Base-by-base conservation (phyloP, 1,140 invertebrate genomes). In the Lysiphlebus fabarum region DNA sequence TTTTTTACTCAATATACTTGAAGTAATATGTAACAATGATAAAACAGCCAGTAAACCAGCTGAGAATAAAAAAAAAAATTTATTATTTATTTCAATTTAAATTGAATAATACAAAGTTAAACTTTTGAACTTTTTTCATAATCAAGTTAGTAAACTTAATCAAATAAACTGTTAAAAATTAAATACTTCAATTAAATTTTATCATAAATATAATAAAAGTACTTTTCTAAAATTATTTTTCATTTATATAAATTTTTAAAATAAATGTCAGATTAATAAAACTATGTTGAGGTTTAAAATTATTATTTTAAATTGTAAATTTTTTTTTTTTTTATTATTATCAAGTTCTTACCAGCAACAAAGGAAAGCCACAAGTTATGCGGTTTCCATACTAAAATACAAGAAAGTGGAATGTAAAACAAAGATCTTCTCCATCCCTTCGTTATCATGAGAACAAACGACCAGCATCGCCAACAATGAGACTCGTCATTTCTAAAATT, bases 371-470 rank as follows among this genome's bases (percentile, higher is more conserved):
- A 80, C 12, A 81, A 69, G 44, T 69, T 71, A 56, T 81, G 67
- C n/a, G 82, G 80, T 65, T 76, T 74, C 65, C 82, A 73, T 67
- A 81, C 81, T 62, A 83, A 71, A 42, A 80, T 65, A n/a, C 75
- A 68, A 40, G 80, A 74, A 41, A 82, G 64, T 9, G 75, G 64
- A 33, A 78, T 58, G 64, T 84, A 84, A 58, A 83, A 69, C 47
- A 83, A 65, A 41, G 77, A 75, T 65, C 77, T 77, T 61, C 78
- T 77, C 82, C 82, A 84, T 54, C 78, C 72, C 42, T 77, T 76
- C 36, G 67, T 74, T 62, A 79, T 59, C 70, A 74, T 74, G 40
- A 82, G 64, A 26, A 82, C 74, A 11, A 64, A 65, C 40, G 75
- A 74, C 82, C 82, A 83, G 53, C 76, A 81, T 7, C 62, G 65